Percentiles rank a stretch among this genome's conserved stretches.
These are phyloP conservation scores for Pelobates fuscus DNA, from an alignment of 2,113 vertebrate genomes.

Conservation along the genomic window DNA sequence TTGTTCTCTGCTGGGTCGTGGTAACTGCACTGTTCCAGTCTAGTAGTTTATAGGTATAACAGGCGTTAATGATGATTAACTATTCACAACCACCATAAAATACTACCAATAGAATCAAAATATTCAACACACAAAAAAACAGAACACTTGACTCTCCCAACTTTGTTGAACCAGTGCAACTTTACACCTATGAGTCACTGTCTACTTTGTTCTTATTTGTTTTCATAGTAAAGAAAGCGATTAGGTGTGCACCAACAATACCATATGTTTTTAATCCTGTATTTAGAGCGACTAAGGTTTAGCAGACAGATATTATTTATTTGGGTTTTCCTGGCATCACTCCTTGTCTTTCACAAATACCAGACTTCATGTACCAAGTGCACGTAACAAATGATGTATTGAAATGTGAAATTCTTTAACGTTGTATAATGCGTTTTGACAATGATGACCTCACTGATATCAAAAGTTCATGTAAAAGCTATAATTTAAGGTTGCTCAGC, in stretches of 20 bases:
- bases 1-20: too few species aligned
- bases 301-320: conserved; percentile 21
- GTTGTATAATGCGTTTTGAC: too few species aligned
- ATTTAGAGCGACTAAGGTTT: not conserved
- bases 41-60: too few species aligned
- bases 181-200: conserved; percentile 27
- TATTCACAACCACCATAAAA: not conserved
- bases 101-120: not conserved
- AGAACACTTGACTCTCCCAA: not conserved
- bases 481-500: too few species aligned
- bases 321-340: conserved; percentile 21
- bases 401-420: not conserved
- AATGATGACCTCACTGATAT: not conserved
- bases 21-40: too few species aligned
- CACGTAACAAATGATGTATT: not conserved
- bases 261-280: not conserved
- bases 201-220: conserved; percentile 2
- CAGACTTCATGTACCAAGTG: conserved; percentile 21
- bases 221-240: not conserved
- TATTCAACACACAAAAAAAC: not conserved
- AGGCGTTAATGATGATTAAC: too few species aligned
- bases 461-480: not conserved
- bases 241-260: conserved; percentile 12
- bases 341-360: conserved; percentile 5
- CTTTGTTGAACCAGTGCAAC: not conserved